These are phyloP conservation scores for Bhutanitis thaidina DNA, from an alignment of 2,888 invertebrate genomes.

Conservation along the genomic window DNA sequence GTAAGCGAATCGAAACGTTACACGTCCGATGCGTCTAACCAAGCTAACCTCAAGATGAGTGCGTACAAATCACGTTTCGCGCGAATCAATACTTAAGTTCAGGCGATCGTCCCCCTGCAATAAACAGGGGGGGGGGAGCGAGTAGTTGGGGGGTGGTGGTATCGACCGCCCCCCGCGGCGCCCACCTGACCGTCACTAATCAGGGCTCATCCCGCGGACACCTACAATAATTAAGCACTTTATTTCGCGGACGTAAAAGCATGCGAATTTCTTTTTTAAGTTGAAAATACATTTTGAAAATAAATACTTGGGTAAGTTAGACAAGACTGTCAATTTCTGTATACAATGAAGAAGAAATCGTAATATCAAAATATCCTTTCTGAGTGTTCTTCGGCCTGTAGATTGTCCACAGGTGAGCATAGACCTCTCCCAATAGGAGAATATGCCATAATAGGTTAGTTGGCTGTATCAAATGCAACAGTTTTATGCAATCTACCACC, in stretches of 20 bases:
- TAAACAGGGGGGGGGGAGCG: slow-evolving; percentile 60
- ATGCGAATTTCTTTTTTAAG: slow-evolving; percentile 20
- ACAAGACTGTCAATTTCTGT: no score
- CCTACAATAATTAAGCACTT: slow-evolving; percentile 72
- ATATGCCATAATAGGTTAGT: no score
- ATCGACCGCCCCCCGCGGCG: slow-evolving; percentile 50
- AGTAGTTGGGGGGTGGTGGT: slow-evolving; percentile 52
- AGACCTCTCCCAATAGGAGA: no score
- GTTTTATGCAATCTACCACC: no score
- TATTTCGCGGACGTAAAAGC: slow-evolving; percentile 26
- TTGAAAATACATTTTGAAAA: no score
- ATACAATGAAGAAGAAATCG: no score
- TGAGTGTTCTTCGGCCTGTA: no score
- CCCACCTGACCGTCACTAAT: slow-evolving; percentile 79
- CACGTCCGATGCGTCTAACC: slow-evolving; percentile 14
- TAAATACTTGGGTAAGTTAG: no score
- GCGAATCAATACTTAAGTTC: slow-evolving; percentile 80
- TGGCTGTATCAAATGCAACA: no score
- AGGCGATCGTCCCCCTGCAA: slow-evolving; percentile 77
- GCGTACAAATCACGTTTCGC: slow-evolving; percentile 80
- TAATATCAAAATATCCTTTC: no score
- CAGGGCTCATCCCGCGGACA: slow-evolving; percentile 78
- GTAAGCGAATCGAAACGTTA: slow-evolving; percentile 23
- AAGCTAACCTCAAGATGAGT: slow-evolving; percentile 73
- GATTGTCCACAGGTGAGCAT: no score